Evolutionary conservation across 2,888 invertebrate species (phyloP).

Genomic region (Stenchaetothrips biformis): DNA sequence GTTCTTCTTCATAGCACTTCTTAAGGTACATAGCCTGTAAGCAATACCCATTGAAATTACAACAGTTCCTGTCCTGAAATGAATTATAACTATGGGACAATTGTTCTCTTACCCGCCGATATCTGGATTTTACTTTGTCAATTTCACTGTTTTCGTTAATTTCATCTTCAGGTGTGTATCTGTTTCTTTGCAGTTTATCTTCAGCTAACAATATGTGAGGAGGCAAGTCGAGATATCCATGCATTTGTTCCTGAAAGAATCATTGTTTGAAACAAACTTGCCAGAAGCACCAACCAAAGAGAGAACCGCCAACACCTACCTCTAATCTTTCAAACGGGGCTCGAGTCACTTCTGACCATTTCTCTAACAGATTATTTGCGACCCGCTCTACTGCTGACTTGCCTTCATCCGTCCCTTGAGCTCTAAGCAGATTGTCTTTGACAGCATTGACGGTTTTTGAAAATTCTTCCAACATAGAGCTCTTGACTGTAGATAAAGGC

Average conservation of each 20-base stretch:
- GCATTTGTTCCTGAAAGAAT: not conserved
- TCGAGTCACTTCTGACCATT: not conserved
- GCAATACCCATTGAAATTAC: not conserved
- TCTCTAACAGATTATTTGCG: not conserved
- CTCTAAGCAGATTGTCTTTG: not conserved
- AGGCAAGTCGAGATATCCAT: not conserved
- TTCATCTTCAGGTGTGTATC: not conserved
- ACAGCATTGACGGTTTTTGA: not conserved
- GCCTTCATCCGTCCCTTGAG: not conserved
- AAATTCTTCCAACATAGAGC: not conserved
- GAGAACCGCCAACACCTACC: not conserved
- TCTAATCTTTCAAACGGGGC: not conserved
- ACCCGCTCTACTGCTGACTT: not conserved
- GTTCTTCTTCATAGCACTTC: not conserved
- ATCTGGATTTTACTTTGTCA: not conserved
- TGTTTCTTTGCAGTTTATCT: not conserved
- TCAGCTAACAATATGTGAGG: not conserved
- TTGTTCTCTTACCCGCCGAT: not conserved
- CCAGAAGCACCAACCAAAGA: no score
- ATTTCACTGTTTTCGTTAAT: not conserved
- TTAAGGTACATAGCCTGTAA: not conserved
- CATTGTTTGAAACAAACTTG: no score
- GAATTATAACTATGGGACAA: not conserved
- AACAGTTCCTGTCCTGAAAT: not conserved
- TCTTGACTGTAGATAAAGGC: not conserved